Evolutionary conservation across 2,797 vertebrate species (phyloP), one percentile per base, ranked within the genome.

Genomic region (Sebastes kiyomatsui): DNA sequence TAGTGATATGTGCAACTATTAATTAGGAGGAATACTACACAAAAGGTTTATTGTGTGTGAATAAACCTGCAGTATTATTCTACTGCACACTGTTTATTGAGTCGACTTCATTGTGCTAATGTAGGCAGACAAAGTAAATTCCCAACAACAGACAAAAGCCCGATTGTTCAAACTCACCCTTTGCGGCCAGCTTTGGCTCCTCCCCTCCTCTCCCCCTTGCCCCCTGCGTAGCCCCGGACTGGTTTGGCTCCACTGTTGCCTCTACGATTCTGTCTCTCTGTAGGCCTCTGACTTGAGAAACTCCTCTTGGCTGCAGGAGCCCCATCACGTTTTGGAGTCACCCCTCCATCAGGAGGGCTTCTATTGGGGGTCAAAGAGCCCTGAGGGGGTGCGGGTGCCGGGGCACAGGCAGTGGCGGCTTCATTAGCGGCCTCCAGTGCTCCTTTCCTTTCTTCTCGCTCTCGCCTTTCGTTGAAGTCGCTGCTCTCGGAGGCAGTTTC

Each of bases 401-500:
- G 56, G 4, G 90, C 81, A 13, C 92, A 90, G 28, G 95, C 93
- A 30, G 83, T 3, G 10, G 91, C 70, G 61, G 87, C 92, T 23
- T 93, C 92, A 54, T 95, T 95, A 46, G 96, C 94, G 3, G 96
- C 94, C 79, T 95, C 92, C 61, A 96, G 95, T 1, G 95, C 96
- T 38, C 96, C 96, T 91, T 97, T 98, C 85, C 96, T 96, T 84
- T 99, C 98, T 81, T 99, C 98, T 61, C 99, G 96, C 76, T 99
- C 99, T 46, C 98, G 94, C 62, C 98, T 95, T 88, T 99, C 99
- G 25, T 99, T 99, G 92, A 99, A 99, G 92, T 99, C 99, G 0
- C 99, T 99, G 90, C 99, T 99, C 94, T 99, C 99, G 0, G 99
- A 99, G 22, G 99, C 99, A 0, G 99, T 99, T 91, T 99, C 99